Conservation (phyloP, 2,888 invertebrate species). For the Drosophila testacea region DNA sequence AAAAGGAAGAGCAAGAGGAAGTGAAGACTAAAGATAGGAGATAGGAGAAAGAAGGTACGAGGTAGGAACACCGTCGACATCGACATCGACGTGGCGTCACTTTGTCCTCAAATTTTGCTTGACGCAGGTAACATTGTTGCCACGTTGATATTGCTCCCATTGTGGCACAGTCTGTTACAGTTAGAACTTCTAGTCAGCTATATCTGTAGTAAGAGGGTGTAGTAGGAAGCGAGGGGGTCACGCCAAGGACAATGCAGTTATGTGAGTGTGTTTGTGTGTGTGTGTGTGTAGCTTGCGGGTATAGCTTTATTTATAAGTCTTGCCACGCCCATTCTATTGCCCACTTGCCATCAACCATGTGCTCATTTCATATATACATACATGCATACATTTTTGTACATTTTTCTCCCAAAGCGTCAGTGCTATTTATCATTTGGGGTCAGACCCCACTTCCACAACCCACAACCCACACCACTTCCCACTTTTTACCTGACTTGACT, state of each 20-base stretch:
- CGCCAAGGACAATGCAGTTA: slow-evolving; percentile 69
- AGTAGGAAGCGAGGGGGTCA: slow-evolving; percentile 28
- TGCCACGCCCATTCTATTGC: slow-evolving; percentile 44
- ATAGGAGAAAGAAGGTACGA: not conserved
- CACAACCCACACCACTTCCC: not conserved
- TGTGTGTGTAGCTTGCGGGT: slow-evolving; percentile 11
- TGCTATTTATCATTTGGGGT: slow-evolving; percentile 65
- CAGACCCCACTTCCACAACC: slow-evolving; percentile 13
- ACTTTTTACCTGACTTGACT: slow-evolving; percentile 34
- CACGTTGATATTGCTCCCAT: slow-evolving; percentile 28
- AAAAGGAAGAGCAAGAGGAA: not conserved
- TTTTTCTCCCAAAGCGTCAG: slow-evolving; percentile 54
- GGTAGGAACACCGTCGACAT: not conserved
- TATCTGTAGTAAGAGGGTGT: not conserved
- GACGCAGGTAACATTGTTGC: slow-evolving; percentile 50
- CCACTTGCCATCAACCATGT: slow-evolving; percentile 24
- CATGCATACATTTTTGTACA: slow-evolving; percentile 43
- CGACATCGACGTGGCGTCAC: slow-evolving; percentile 51
- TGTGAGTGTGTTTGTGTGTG: slow-evolving; percentile 11
- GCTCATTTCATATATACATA: slow-evolving; percentile 31
- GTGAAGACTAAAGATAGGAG: not conserved
- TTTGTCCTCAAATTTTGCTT: slow-evolving; percentile 37
- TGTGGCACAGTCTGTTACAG: slow-evolving; percentile 51
- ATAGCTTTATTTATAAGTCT: slow-evolving; percentile 53
- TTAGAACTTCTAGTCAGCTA: slow-evolving; percentile 30